Conservation (phyloP, 2,797 vertebrate species). For the Sarcophilus harrisii region DNA sequence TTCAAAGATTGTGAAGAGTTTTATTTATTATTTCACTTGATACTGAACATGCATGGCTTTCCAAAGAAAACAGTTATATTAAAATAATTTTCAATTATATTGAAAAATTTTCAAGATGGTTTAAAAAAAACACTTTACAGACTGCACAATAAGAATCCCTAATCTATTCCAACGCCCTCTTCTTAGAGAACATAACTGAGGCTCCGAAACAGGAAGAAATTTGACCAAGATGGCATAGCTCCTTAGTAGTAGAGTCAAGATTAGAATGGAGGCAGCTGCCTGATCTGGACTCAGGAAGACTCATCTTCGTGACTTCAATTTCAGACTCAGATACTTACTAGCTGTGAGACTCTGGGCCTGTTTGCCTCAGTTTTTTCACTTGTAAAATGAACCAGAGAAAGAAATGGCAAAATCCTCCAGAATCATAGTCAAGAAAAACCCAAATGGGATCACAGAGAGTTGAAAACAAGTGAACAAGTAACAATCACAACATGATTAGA, state of each 20-base stretch:
- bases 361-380: background rate
- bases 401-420: background rate
- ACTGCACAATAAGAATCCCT: background rate
- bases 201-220: background rate
- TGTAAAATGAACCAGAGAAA: background rate
- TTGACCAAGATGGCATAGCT: background rate
- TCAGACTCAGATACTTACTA: background rate
- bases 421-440: background rate
- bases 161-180: background rate
- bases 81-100: background rate
- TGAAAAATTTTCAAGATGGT: no score
- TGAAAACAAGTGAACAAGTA: background rate
- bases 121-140: background rate
- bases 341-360: background rate
- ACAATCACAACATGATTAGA: background rate
- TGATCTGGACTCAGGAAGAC: background rate
- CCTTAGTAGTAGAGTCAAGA: background rate
- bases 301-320: background rate
- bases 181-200: constrained; percentile 42
- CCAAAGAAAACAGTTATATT: background rate
- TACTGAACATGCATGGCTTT: background rate
- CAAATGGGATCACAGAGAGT: background rate
- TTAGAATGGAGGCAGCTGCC: background rate
- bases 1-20: background rate
- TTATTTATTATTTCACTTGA: background rate